Percentiles rank a stretch among this genome's conserved stretches.
phyloP scores from a whole-genome alignment of 2,113 vertebrate genomes.

The Oostethus manadensis region DNA sequence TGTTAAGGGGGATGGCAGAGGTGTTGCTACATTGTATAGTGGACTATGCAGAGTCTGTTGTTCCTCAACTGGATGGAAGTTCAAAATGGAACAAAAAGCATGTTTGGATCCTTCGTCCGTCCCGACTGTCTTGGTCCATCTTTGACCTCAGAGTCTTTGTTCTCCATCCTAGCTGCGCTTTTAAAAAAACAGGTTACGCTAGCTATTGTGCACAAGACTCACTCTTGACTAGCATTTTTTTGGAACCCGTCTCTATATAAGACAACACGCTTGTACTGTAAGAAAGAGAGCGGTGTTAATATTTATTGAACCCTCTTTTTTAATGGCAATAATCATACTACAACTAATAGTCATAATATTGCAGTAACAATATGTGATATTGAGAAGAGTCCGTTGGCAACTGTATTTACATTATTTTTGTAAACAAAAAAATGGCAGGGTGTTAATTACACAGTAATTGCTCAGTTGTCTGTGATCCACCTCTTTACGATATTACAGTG shows the following conservation, averaged over 20 bases:
- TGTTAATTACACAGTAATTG: slow-evolving; percentile 76
- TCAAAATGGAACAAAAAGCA: slow-evolving; percentile 28
- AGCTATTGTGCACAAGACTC: slow-evolving; percentile 53
- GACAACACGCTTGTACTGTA: slow-evolving; percentile 51
- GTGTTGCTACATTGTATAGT: slow-evolving; percentile 69
- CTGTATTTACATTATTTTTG: slow-evolving; percentile 70
- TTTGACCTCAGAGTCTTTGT: slow-evolving; percentile 45
- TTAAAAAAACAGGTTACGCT: slow-evolving; percentile 46
- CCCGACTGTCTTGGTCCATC: slow-evolving; percentile 30
- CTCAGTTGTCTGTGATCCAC: slow-evolving; percentile 65
- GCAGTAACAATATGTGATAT: slow-evolving; percentile 70
- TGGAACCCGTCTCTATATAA: slow-evolving; percentile 47
- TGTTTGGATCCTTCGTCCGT: slow-evolving; percentile 30
- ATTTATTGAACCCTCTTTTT: slow-evolving; percentile 53
- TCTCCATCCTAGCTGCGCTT: slow-evolving; percentile 66
- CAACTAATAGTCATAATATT: slow-evolving; percentile 52
- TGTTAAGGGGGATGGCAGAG: slow-evolving; percentile 29
- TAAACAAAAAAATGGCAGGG: slow-evolving; percentile 63
- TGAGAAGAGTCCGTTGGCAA: slow-evolving; percentile 66
- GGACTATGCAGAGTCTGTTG: slow-evolving; percentile 34
- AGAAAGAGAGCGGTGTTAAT: slow-evolving; percentile 53
- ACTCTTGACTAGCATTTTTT: slow-evolving; percentile 56
- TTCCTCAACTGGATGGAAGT: slow-evolving; percentile 21
- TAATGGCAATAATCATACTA: slow-evolving; percentile 62
- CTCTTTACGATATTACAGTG: slow-evolving; percentile 57